Evolutionary conservation across 2,888 invertebrate species (phyloP), one percentile per base, ranked within the genome.

Genomic region (Aleiodes testaceus): DNA sequence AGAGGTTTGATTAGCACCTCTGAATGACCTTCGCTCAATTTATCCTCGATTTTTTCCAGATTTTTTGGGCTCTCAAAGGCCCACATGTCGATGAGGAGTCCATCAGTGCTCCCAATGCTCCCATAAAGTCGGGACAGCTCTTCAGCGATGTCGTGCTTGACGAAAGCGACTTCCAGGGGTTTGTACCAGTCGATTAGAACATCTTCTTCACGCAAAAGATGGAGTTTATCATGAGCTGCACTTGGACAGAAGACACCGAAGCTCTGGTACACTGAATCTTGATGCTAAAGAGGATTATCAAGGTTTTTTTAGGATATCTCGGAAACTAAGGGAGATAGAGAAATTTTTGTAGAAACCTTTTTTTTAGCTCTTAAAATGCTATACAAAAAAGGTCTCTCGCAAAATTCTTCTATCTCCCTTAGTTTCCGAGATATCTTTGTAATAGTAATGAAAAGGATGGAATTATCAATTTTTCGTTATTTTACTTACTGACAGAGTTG

Each of bases 171-270:
- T 91, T 93, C 95, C 88, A 95, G 88, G 67, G 95, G 95, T 87
- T 91, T 91, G 74, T 91, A 90, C 92, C 95, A 94, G 88, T 95
- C 93, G 79, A 95, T 91, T 78, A 95, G 90, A 61, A 92, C 87
- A 88, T 94, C 93, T 88, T 95, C 95, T 74, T 92, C 91, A 76
- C 92, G 92, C 83, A 95, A 88, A 77, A 94, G 88, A 80, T 92
- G 91, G 80, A 95, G 90, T 78, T 91, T 88, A 79, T 95, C 94
- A 79, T 94, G 89, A 77, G 92, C 91, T 84, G 93, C 92, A 83
- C 92, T 92, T 65, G 95, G 95, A 88, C 95, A 95, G 89, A 95
- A 95, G 75, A 95, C 93, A 78, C 94, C 93, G 87, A 95, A 93
- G 86, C 95, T 95, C 88, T 95, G 95, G 90, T 94, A 94, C 79